A percentile compares a stretch with the other conserved stretches of the same genome.
These are phyloP conservation scores for Chanos chanos DNA, from an alignment of 2,797 vertebrate species.

Conservation along the genomic window DNA sequence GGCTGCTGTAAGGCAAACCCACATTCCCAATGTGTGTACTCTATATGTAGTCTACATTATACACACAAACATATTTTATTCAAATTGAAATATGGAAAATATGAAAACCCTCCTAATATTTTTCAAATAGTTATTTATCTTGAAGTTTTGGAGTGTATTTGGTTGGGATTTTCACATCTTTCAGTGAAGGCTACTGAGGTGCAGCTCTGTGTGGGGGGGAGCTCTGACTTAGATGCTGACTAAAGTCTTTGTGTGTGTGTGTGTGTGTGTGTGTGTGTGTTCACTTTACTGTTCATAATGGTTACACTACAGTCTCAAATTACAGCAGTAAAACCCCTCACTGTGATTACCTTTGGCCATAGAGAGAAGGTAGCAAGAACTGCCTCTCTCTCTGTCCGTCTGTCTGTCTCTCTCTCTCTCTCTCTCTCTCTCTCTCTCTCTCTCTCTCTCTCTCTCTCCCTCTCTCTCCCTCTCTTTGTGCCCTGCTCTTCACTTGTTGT, in stretches of 20 bases:
- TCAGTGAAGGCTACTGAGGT: too few relatives aligned
- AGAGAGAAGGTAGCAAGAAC: slow-evolving; percentile 35
- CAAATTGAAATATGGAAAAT: too few relatives aligned
- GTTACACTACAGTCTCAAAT: slow-evolving; percentile 1
- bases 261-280: background rate
- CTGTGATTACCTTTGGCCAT: slow-evolving; percentile 28
- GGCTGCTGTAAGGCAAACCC: too few relatives aligned
- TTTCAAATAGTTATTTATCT: too few relatives aligned
- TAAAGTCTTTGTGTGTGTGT: background rate
- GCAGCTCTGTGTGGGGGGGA: too few relatives aligned
- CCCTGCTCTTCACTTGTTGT: slow-evolving; percentile 15
- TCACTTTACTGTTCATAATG: background rate
- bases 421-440: background rate
- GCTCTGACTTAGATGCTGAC: too few relatives aligned
- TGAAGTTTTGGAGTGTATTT: too few relatives aligned
- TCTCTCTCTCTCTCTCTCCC: background rate
- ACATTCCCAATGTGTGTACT: too few relatives aligned
- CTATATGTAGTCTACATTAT: too few relatives aligned
- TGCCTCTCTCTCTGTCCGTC: background rate
- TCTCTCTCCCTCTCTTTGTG: slow-evolving; percentile 7
- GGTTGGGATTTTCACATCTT: too few relatives aligned
- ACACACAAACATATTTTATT: too few relatives aligned
- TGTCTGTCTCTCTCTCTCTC: slow-evolving; percentile 12
- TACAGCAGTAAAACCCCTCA: slow-evolving; percentile 23
- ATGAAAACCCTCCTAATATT: too few relatives aligned